Evolutionary conservation across 2,797 vertebrate genomes (phyloP), one percentile per base, ranked within the genome.

Genomic region (Podarcis lilfordi): DNA sequence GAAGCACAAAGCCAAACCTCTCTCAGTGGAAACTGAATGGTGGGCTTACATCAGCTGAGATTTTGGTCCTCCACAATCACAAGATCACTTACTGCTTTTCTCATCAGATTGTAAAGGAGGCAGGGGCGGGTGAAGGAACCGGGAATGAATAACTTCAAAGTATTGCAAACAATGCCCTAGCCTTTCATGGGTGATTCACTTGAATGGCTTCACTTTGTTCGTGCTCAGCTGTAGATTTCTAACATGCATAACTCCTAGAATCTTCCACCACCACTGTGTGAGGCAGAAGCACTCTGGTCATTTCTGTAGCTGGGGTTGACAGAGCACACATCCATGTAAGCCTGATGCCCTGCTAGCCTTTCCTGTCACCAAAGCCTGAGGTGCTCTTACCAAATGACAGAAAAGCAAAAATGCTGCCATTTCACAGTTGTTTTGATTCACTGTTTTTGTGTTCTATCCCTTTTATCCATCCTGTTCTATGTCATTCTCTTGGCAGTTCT

Each of bases 391-490:
- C 78, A 75, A 92, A 79, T 90, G 90, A 89, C 81, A 93, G 85
- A 86, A 89, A 90, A 85, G 91, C 91, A 93, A 92, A 94, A 94
- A 89, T 79, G 88, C 81, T 92, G 87, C 86, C 17, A 93, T 94
- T 96, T 93, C 87, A 87, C 89, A 83, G 80, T 78, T 93, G 91
- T 92, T 95, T 95, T 80, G 71, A 95, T 92, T 94, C 91, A 90
- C 80, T 95, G 92, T 93, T 93, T 93, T 95, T 83, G 92, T 94
- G 93, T 94, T 93, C 86, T 89, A 84, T 92, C 85, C 71, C 85
- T 95, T 95, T 94, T 90, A 94, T 95, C 93, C 89, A 80, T 1
- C 0, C 86, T 92, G 80, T 82, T 93, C 89, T 88, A 83, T 95
- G 95, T 92, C 88, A 86, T 83, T 91, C 0, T 95, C 75, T 92